These are phyloP conservation scores for Drosophila paramelanica DNA, from an alignment of 2,888 invertebrate species.

Conservation along the genomic window DNA sequence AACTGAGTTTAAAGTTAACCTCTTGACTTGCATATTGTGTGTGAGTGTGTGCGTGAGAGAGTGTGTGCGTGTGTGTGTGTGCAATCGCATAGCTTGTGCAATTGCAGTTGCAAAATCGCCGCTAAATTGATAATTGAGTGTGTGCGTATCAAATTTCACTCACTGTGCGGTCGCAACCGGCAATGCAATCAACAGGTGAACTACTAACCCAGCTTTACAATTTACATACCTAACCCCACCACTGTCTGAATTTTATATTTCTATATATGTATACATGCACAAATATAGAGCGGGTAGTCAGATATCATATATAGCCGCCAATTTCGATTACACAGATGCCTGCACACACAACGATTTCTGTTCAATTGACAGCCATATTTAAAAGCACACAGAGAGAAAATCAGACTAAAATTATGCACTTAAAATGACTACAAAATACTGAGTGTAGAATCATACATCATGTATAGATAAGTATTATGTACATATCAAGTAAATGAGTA, in stretches of 20 bases:
- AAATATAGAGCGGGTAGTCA: background rate
- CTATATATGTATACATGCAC: background rate
- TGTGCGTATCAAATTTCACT: conserved; percentile 50
- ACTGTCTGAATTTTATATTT: background rate
- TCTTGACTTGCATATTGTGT: background rate
- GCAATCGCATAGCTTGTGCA: conserved; percentile 36
- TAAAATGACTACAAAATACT: too few relatives aligned
- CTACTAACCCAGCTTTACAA: conserved; percentile 63
- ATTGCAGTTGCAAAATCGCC: conserved; percentile 48
- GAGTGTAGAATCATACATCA: too few relatives aligned
- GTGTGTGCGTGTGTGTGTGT: background rate
- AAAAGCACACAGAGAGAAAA: background rate
- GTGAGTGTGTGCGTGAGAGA: background rate
- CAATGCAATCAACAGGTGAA: conserved; percentile 61
- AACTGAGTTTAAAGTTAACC: conserved; percentile 14
- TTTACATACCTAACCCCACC: background rate
- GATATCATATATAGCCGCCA: conserved; percentile 21
- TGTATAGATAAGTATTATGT: too few relatives aligned
- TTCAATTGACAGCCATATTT: background rate
- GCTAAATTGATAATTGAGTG: conserved; percentile 35
- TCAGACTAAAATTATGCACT: background rate
- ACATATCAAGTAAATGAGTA: too few relatives aligned
- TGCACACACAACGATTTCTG: conserved; percentile 32
- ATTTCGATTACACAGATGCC: conserved; percentile 47
- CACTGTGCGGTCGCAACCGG: conserved; percentile 46